These are phyloP conservation scores for Chroicocephalus ridibundus DNA, from an alignment of 2,113 vertebrate genomes.

Conservation along the genomic window DNA sequence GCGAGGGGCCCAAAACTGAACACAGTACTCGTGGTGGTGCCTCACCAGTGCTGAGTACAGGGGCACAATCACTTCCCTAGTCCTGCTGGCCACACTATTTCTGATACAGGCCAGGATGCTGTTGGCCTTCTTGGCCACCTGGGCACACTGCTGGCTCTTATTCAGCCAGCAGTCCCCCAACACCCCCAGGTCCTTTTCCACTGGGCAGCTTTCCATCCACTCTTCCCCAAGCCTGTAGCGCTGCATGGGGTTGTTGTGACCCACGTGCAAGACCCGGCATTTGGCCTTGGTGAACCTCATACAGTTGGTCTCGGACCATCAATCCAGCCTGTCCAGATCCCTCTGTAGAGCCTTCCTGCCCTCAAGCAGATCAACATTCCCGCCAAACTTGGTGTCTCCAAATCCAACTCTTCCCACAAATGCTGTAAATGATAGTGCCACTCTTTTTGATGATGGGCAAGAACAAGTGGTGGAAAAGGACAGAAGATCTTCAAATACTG, in stretches of 20 bases:
- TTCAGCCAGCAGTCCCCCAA: rapidly evolving
- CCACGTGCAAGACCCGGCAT: rapidly evolving
- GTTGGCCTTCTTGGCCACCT: background rate
- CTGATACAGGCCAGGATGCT: background rate
- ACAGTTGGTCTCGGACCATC: rapidly evolving
- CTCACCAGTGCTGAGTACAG: background rate
- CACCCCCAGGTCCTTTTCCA: background rate
- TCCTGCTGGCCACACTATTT: background rate
- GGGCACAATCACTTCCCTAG: rapidly evolving
- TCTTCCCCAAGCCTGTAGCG: background rate
- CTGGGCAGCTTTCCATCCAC: background rate
- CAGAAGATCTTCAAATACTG: background rate
- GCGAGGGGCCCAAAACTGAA: background rate
- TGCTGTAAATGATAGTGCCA: background rate
- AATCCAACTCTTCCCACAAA: background rate
- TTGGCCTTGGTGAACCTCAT: background rate
- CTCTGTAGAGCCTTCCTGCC: background rate
- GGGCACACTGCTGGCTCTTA: background rate
- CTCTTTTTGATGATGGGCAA: background rate
- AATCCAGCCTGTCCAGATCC: background rate
- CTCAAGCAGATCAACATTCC: background rate
- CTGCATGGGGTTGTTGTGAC: background rate
- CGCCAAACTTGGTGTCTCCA: background rate
- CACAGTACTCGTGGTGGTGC: rapidly evolving
- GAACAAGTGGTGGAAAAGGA: background rate